Percentiles rank a stretch among this genome's conserved stretches.
phyloP scores from a whole-genome alignment of 1,140 invertebrate genomes.

The Argopecten irradians region DNA sequence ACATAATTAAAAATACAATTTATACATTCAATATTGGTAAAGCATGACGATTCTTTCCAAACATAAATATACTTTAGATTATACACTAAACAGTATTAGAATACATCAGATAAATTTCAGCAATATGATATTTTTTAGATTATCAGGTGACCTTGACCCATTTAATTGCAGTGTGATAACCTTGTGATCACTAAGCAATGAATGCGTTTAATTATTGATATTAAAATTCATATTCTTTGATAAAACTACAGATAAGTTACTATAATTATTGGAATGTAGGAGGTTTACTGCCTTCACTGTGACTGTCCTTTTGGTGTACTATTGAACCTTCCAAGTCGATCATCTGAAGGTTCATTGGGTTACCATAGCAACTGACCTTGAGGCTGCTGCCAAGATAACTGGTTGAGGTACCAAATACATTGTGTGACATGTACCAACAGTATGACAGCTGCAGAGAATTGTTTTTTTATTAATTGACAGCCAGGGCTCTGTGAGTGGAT shows the following conservation, averaged over 20 bases:
- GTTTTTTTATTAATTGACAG: neutral
- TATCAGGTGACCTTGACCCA: neutral
- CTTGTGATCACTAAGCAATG: neutral
- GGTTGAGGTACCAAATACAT: neutral
- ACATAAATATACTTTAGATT: no score
- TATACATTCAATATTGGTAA: no score
- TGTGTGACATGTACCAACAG: neutral
- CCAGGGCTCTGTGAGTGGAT: neutral
- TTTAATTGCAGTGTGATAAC: neutral
- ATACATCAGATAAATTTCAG: no score
- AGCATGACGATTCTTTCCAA: no score
- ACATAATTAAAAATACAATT: no score
- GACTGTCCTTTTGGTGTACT: neutral
- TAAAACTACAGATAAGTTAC: neutral
- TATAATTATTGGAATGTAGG: no score
- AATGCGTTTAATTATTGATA: neutral
- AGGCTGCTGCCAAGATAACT: neutral
- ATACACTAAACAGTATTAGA: no score
- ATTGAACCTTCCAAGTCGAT: neutral
- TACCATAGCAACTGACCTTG: conserved; percentile 14
- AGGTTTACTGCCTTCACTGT: neutral
- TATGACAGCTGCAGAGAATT: neutral
- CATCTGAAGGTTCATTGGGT: neutral
- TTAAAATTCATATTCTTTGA: neutral
- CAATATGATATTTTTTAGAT: no score